Evolutionary conservation across 2,113 vertebrate genomes (phyloP).

Genomic region (Propithecus coquereli): DNA sequence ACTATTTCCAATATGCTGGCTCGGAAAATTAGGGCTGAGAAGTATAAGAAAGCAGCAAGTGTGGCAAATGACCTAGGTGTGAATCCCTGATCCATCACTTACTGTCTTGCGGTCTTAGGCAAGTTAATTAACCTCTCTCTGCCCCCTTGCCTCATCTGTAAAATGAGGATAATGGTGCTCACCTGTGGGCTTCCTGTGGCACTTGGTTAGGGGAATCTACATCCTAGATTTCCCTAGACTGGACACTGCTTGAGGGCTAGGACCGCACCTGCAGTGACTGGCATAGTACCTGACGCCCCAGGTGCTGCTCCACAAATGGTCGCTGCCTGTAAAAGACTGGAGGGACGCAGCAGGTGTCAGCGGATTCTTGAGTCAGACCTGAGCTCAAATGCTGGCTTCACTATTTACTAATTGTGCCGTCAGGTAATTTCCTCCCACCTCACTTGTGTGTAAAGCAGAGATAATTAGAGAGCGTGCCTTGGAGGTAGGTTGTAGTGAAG

Average conservation of each 20-base stretch:
- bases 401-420: neutral
- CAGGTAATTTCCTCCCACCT: neutral
- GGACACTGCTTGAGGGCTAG: neutral
- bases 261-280: neutral
- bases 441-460: neutral
- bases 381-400: neutral
- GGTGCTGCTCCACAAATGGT: neutral
- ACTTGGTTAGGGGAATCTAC: no score
- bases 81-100: neutral
- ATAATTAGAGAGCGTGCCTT: neutral
- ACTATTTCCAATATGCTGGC: neutral
- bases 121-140: neutral
- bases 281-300: neutral
- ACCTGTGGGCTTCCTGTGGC: neutral
- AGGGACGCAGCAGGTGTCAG: neutral
- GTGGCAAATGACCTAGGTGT: neutral
- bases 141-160: neutral
- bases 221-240: neutral
- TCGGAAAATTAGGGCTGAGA: neutral
- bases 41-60: neutral
- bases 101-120: neutral
- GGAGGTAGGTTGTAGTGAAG: neutral
- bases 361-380: neutral
- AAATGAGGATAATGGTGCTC: neutral
- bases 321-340: neutral